phyloP scores from a whole-genome alignment of 2,797 vertebrate genomes.

The Cichlasoma orientale region DNA sequence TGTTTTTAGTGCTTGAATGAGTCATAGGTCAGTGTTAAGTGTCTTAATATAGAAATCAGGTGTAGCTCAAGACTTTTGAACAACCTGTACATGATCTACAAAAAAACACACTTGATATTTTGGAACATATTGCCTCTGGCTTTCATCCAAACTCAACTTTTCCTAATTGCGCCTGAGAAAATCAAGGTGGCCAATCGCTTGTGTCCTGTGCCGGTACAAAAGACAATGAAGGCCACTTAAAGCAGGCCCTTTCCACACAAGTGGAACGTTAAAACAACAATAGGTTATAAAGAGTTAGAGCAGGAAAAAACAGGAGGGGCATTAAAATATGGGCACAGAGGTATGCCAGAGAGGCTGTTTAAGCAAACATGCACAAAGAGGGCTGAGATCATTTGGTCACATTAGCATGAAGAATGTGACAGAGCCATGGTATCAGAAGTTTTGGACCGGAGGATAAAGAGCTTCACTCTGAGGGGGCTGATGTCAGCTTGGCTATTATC shows the following conservation, averaged over 20 bases:
- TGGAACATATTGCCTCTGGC: constrained; percentile 19
- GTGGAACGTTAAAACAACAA: constrained; percentile 46
- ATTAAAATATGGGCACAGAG: constrained; percentile 18
- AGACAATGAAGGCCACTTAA: constrained; percentile 48
- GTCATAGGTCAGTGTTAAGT: not conserved
- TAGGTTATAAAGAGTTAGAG: constrained; percentile 12
- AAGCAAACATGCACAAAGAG: constrained; percentile 30
- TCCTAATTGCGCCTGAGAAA: constrained; percentile 33
- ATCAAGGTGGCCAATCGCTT: constrained; percentile 26
- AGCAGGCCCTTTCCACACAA: constrained; percentile 30
- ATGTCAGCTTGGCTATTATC: constrained; percentile 9
- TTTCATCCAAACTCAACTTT: constrained; percentile 36
- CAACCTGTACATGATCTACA: constrained; percentile 5
- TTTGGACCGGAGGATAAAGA: constrained; percentile 18
- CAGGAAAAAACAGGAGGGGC: constrained; percentile 30
- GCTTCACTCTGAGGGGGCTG: constrained; percentile 11
- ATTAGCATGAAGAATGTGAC: constrained; percentile 70
- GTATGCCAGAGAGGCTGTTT: constrained; percentile 10
- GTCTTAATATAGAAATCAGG: not conserved
- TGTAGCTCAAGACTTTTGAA: not conserved
- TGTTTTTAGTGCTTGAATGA: not conserved
- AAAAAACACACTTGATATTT: constrained; percentile 21
- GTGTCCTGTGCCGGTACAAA: constrained; percentile 26
- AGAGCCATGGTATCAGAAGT: constrained; percentile 29
- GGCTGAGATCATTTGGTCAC: constrained; percentile 51